phyloP scores from a whole-genome alignment of 2,797 vertebrate genomes.

The Sebastes oblongus region DNA sequence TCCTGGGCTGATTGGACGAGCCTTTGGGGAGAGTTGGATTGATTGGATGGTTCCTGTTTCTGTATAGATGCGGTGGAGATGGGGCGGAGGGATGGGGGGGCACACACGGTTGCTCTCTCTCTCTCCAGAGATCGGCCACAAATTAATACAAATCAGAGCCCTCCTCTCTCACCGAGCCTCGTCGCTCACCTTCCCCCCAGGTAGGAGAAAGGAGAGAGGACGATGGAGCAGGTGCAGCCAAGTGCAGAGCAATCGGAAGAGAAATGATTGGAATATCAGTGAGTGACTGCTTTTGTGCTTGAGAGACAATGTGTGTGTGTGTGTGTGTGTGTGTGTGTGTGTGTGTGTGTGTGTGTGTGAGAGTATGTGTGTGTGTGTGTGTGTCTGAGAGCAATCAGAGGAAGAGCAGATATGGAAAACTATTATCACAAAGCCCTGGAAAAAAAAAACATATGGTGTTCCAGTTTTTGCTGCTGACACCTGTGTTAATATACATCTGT shows the following conservation, averaged over 20 bases:
- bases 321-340: background rate
- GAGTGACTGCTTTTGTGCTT: conserved; percentile 58
- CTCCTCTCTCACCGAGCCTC: conserved; percentile 50
- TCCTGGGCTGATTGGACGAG: conserved; percentile 74
- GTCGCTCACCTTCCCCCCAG: conserved; percentile 78
- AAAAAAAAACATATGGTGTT: conserved; percentile 30
- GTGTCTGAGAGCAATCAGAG: conserved; percentile 21
- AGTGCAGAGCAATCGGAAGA: conserved; percentile 73
- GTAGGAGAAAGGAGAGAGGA: conserved; percentile 65
- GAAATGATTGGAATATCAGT: conserved; percentile 78
- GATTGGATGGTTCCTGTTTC: conserved; percentile 75
- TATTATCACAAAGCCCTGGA: conserved; percentile 32
- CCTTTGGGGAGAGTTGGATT: conserved; percentile 71
- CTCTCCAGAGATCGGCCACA: conserved; percentile 66
- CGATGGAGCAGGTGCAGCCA: conserved; percentile 76
- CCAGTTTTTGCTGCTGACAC: conserved; percentile 18
- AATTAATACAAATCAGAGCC: conserved; percentile 80
- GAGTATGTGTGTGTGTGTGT: conserved; percentile 1
- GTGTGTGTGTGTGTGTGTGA: conserved; percentile 2
- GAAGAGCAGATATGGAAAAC: conserved; percentile 38
- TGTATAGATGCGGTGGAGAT: conserved; percentile 26
- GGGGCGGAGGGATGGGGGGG: background rate
- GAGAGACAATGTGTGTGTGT: conserved; percentile 39
- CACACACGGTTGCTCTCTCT: background rate
- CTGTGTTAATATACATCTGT: background rate